Evolutionary conservation across 2,888 invertebrate genomes (phyloP).

Genomic region (Gerosis bhagava): DNA sequence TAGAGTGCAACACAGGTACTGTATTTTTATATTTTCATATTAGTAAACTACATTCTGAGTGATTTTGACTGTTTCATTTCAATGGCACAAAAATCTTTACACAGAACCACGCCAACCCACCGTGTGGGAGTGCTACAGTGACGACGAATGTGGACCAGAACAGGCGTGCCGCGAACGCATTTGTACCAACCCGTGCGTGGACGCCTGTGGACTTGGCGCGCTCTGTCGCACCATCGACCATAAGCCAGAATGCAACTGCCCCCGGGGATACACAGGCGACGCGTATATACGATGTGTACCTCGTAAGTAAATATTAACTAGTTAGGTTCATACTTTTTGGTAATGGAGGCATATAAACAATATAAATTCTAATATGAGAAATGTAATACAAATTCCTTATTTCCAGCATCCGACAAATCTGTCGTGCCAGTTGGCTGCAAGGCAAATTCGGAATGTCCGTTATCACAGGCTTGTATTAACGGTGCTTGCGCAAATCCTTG

Average conservation of each 20-base stretch:
- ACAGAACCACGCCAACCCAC: conserved; percentile 67
- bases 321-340: too few relatives aligned
- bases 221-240: conserved; percentile 91
- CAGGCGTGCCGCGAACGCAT: conserved; percentile 88
- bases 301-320: too few relatives aligned
- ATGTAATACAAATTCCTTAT: conserved; percentile 29
- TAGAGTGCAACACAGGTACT: conserved; percentile 88
- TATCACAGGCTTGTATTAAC: conserved; percentile 92
- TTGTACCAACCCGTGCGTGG: conserved; percentile 90
- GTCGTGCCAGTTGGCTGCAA: conserved; percentile 86
- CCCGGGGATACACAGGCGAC: conserved; percentile 89
- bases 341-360: too few relatives aligned
- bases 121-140: conserved; percentile 87
- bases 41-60: too few relatives aligned
- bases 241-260: conserved; percentile 90
- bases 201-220: conserved; percentile 90
- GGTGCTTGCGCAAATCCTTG: conserved; percentile 91
- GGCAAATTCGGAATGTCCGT: conserved; percentile 90
- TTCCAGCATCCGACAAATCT: conserved; percentile 79
- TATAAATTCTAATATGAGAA: too few relatives aligned
- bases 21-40: too few relatives aligned
- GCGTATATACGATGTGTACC: conserved; percentile 88
- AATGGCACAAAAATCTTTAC: too few relatives aligned
- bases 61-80: too few relatives aligned
- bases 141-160: conserved; percentile 90